Conservation (phyloP, 2,113 vertebrate species). For the Phocoena sinus region DNA sequence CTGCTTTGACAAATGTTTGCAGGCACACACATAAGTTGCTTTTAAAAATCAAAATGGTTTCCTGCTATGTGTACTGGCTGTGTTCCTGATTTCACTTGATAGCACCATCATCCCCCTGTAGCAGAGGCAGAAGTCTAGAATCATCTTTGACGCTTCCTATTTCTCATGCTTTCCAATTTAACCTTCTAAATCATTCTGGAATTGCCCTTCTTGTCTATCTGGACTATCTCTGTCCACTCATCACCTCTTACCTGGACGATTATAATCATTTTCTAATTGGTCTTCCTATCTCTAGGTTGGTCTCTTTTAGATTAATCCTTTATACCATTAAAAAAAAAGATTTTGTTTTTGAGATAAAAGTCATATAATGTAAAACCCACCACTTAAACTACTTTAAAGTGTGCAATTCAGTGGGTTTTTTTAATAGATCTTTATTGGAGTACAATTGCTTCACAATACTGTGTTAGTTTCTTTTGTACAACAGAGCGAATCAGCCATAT, state of each 20-base stretch:
- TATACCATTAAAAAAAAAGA: background rate
- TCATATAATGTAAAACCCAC: background rate
- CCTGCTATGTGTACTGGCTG: background rate
- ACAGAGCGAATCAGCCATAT: too few species aligned
- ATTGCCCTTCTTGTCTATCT: background rate
- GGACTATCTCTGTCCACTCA: background rate
- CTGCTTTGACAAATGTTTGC: too few species aligned
- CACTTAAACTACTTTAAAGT: background rate
- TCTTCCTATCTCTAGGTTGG: background rate
- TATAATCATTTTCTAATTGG: background rate
- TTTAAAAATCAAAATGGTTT: background rate
- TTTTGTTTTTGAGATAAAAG: background rate
- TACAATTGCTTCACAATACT: too few species aligned
- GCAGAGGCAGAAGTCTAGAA: background rate
- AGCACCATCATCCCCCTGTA: background rate
- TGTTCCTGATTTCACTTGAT: background rate
- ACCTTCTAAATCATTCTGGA: background rate
- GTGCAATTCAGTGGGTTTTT: background rate
- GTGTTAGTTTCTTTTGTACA: too few species aligned
- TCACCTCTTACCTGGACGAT: background rate
- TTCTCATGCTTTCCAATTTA: background rate
- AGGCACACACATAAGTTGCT: background rate
- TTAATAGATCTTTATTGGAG: too few species aligned
- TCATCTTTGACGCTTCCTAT: background rate
- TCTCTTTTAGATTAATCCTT: background rate